phyloP scores from a whole-genome alignment of 2,888 invertebrate genomes.

The Dyspetes luteomarginatus region DNA sequence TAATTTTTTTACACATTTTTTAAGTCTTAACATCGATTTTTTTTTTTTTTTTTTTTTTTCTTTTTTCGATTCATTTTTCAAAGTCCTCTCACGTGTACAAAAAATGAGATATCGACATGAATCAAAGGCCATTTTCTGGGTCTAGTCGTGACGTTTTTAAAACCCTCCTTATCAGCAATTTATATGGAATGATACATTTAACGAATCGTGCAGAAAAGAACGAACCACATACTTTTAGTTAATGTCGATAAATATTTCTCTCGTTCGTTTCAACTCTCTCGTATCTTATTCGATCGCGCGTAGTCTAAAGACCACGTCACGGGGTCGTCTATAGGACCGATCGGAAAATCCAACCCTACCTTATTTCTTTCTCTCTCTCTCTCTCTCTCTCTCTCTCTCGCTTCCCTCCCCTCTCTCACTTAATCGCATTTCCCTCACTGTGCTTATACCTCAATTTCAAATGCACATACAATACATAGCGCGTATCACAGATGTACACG shows the following conservation, averaged over 20 bases:
- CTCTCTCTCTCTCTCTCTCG: conserved; percentile 10
- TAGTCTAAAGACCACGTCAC: conserved; percentile 56
- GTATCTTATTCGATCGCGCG: conserved; percentile 43
- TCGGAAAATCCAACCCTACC: conserved; percentile 42
- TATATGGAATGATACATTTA: not conserved
- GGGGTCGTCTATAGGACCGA: conserved; percentile 57
- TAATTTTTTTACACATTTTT: too few species aligned
- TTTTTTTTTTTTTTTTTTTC: too few species aligned
- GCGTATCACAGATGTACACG: conserved; percentile 50
- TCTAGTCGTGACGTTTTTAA: too few species aligned
- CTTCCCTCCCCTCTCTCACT: conserved; percentile 26
- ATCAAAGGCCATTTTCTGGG: too few species aligned
- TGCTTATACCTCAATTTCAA: conserved; percentile 39
- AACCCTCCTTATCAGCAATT: too few species aligned
- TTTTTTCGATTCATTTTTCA: too few species aligned
- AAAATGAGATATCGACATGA: too few species aligned
- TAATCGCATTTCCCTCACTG: conserved; percentile 7
- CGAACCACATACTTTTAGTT: too few species aligned
- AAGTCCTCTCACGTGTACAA: too few species aligned
- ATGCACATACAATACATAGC: conserved; percentile 26
- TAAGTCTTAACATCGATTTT: too few species aligned
- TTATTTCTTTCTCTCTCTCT: conserved; percentile 28
- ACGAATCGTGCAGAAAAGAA: not conserved
- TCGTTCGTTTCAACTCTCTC: not conserved
- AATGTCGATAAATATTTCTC: conserved; percentile 22